Base-by-base conservation (phyloP, 2,888 invertebrate species). In the Bombylius major region DNA sequence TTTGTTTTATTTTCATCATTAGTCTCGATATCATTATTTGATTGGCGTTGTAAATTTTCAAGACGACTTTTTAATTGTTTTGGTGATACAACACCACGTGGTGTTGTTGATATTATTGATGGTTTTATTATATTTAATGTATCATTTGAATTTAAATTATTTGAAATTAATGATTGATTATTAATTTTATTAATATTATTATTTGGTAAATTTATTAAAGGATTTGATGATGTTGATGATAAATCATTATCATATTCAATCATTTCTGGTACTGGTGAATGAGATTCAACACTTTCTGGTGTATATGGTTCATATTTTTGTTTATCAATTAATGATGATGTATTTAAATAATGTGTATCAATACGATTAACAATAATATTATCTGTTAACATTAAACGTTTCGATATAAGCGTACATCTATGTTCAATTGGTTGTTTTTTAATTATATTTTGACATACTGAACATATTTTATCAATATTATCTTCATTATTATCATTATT, bases 221-320 rank as follows among this genome's bases (percentile, higher is more conserved):
- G 39, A 11, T 42, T 11, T 11, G 12, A 50, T 59, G 55, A 47
- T 59, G 59, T 36, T 57, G 52, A 47, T 42, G 34, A 33, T 47
- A 47, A 45, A 50, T 4, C 46, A 34, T 52, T 58, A 53, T 56
- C 53, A 53, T 51, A 58, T 51, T 39, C 64, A 45, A 62, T 70
- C 1, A 70, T 50, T 51, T 75, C 81, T 0, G 79, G 77, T 59
- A 78, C 77, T 0, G 88, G 87, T 49, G 86, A 84, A 64, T 82
- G 86, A 32, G 87, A 87, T 65, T 88, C 88, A 61, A 82, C 78
- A 69, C 87, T 87, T 66, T 89, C 89, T n/a, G 89, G 89, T 0
- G 89, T 89, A 65, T 89, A 89, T 0, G 89, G 88, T 64, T 87
- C 87, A 65, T 33, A 47, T 58, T 23, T 23, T 57, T 54, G 56